These are phyloP conservation scores for Anarhynchus alexandrinus DNA, from an alignment of 2,113 vertebrate species.

Conservation along the genomic window DNA sequence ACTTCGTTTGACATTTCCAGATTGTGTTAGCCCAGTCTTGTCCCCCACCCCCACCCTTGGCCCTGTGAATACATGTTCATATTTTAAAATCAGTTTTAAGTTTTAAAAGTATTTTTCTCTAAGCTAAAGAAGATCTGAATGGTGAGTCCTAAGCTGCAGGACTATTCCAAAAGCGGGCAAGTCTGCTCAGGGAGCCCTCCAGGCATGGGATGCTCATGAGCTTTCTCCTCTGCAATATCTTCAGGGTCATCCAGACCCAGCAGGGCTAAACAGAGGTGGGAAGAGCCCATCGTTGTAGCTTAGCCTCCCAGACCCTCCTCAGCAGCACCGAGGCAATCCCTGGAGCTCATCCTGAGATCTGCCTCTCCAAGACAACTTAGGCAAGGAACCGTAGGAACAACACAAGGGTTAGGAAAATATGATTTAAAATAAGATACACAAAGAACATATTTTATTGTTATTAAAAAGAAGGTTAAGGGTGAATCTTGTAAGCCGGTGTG, in stretches of 20 bases:
- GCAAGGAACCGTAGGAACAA: not conserved
- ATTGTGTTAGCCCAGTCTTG: not conserved
- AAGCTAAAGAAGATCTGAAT: not conserved
- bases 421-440: not conserved
- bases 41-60: not conserved
- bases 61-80: not conserved
- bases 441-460: not conserved
- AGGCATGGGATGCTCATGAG: not conserved
- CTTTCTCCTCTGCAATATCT: not conserved
- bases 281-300: not conserved
- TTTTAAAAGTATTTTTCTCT: not conserved
- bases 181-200: not conserved
- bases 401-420: not conserved
- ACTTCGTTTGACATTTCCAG: not conserved
- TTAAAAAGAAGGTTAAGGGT: not conserved
- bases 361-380: not conserved
- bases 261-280: not conserved
- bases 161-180: not conserved
- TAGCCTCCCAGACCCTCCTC: not conserved
- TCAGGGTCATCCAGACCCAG: not conserved
- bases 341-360: not conserved
- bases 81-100: not conserved
- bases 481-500: not conserved
- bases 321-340: not conserved
- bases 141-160: not conserved